Percentiles rank a stretch among this genome's conserved stretches.
Evolutionary conservation across 1,140 invertebrate species (phyloP).

Genomic region (Drosophila saltans): DNA sequence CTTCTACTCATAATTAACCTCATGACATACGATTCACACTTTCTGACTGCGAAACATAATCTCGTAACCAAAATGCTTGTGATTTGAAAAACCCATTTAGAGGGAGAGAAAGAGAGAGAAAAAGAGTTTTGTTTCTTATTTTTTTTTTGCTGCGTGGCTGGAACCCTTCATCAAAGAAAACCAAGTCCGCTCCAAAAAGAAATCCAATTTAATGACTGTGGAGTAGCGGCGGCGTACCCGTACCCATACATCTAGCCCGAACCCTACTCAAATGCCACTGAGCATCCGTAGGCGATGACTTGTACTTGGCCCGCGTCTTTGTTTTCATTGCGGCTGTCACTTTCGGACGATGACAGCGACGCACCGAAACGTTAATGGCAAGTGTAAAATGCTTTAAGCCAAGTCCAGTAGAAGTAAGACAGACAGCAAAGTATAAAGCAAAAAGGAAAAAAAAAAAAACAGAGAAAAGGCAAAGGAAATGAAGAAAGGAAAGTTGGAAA

Average conservation of each 20-base stretch:
- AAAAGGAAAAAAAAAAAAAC: slow-evolving; percentile 12
- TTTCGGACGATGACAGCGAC: slow-evolving; percentile 45
- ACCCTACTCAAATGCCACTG: slow-evolving; percentile 52
- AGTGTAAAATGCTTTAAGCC: slow-evolving; percentile 81
- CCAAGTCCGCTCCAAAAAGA: slow-evolving; percentile 53
- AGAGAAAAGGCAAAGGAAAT: background rate
- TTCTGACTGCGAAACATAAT: slow-evolving; percentile 1
- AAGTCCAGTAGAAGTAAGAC: slow-evolving; percentile 45
- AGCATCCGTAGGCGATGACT: slow-evolving; percentile 51
- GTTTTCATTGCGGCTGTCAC: slow-evolving; percentile 80
- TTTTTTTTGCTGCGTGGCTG: slow-evolving; percentile 28
- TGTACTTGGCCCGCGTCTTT: slow-evolving; percentile 65
- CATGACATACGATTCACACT: background rate
- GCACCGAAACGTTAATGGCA: slow-evolving; percentile 76
- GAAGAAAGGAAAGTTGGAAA: slow-evolving; percentile 10
- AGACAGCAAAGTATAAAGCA: slow-evolving; percentile 13
- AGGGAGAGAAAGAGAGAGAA: background rate
- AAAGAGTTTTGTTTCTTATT: background rate
- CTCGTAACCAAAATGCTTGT: slow-evolving; percentile 38
- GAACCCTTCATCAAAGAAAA: slow-evolving; percentile 53
- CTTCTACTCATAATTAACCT: background rate
- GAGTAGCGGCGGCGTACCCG: slow-evolving; percentile 32
- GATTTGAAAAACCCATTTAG: slow-evolving; percentile 61
- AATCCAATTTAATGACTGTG: slow-evolving; percentile 77
- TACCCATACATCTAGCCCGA: background rate